These are phyloP conservation scores for Echinometra lucunter DNA, from an alignment of 53 echinoderm and acorn worm genomes.

Conservation along the genomic window DNA sequence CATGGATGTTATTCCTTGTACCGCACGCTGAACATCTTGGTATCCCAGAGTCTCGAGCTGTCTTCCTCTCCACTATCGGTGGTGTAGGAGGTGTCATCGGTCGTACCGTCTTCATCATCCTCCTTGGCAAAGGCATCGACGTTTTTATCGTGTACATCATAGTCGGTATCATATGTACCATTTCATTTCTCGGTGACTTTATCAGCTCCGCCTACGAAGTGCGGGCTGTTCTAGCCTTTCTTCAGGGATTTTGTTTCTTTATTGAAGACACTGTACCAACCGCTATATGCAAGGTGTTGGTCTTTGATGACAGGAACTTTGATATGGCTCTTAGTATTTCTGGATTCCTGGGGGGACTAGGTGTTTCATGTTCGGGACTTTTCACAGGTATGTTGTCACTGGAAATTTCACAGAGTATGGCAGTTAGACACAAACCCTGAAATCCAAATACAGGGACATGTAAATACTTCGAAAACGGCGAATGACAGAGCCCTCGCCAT, in stretches of 20 bases:
- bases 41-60: not conserved
- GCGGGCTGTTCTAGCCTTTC: not conserved
- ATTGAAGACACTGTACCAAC: not conserved
- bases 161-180: not conserved
- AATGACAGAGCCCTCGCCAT: too few relatives aligned
- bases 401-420: too few relatives aligned
- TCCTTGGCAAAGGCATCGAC: not conserved
- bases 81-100: constrained; percentile 15
- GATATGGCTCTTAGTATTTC: not conserved
- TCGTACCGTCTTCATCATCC: not conserved
- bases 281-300: not conserved
- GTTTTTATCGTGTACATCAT: not conserved
- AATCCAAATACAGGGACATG: too few relatives aligned
- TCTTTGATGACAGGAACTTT: not conserved
- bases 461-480: too few relatives aligned
- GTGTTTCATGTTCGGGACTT: not conserved
- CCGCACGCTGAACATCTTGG: constrained; percentile 14
- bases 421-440: too few relatives aligned
- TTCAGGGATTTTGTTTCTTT: not conserved
- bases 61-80: not conserved
- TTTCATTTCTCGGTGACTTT: not conserved
- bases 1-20: constrained; percentile 2
- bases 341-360: not conserved
- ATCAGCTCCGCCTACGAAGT: not conserved
- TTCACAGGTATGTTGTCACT: not conserved